phyloP scores from a whole-genome alignment of 2,113 vertebrate species.

The Tenrec ecaudatus region DNA sequence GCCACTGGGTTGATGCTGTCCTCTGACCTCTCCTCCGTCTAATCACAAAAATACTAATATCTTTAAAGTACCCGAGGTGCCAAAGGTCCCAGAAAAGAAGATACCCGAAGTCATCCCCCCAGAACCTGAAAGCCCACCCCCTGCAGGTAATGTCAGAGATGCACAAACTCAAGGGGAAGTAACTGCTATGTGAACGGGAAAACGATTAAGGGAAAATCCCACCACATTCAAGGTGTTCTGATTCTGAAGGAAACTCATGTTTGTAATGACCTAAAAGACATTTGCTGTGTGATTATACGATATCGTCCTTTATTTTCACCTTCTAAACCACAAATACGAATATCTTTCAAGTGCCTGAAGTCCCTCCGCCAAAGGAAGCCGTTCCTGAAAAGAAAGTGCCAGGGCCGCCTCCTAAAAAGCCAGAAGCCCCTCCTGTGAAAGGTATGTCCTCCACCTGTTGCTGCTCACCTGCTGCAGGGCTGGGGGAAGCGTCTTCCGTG shows the following conservation, averaged over 20 bases:
- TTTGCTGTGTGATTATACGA: neutral
- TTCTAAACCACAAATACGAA: conserved; percentile 71
- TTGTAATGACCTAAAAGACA: neutral
- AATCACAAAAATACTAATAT: conserved; percentile 75
- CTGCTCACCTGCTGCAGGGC: neutral
- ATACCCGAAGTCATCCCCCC: conserved; percentile 75
- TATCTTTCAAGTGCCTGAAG: conserved; percentile 84
- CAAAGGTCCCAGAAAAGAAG: conserved; percentile 81
- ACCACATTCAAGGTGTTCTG: neutral
- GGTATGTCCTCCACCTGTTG: conserved; percentile 74
- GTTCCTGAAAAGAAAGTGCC: conserved; percentile 81
- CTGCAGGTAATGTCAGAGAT: conserved; percentile 82
- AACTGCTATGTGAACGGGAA: neutral
- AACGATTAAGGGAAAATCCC: neutral
- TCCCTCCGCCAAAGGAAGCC: conserved; percentile 72
- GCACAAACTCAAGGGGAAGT: neutral
- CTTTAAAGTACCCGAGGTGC: conserved; percentile 83
- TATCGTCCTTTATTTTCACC: conserved; percentile 5
- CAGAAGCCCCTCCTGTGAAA: conserved; percentile 83
- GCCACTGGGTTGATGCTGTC: neutral
- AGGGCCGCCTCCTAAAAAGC: conserved; percentile 81
- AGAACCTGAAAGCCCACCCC: conserved; percentile 78
- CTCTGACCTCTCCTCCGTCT: neutral
- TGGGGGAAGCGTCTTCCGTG: neutral
- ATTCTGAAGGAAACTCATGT: conserved; percentile 23